Conservation (phyloP, 2,888 invertebrate genomes). For the Drosophila bunnanda region DNA sequence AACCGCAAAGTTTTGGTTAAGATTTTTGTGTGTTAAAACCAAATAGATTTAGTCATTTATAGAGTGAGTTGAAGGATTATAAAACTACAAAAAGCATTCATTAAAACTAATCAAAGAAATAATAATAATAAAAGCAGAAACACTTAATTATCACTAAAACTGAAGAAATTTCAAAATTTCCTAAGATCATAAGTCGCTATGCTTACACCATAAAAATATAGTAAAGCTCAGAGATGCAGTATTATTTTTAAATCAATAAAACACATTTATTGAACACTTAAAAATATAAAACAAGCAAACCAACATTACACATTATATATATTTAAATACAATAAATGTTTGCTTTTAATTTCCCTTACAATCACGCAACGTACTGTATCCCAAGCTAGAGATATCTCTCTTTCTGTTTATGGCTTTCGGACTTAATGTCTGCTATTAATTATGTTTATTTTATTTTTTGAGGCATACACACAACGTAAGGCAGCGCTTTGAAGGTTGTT, state of each 20-base stretch:
- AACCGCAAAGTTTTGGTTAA: constrained; percentile 68
- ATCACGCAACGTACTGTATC: constrained; percentile 29
- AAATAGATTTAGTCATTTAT: constrained; percentile 6
- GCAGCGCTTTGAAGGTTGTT: constrained; percentile 45
- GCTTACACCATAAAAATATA: too few relatives aligned
- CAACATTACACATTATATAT: not conserved
- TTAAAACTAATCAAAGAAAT: not conserved
- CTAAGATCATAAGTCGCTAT: not conserved
- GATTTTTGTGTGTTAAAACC: constrained; percentile 29
- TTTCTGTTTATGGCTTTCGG: constrained; percentile 33
- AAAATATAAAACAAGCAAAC: not conserved
- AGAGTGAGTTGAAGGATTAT: constrained; percentile 28
- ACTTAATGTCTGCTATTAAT: constrained; percentile 48
- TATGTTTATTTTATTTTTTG: constrained; percentile 44
- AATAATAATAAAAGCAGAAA: not conserved
- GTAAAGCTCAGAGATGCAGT: not conserved
- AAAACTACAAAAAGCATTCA: constrained; percentile 19
- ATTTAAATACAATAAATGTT: not conserved
- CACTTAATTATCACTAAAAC: not conserved
- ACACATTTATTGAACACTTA: not conserved
- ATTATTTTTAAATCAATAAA: not conserved
- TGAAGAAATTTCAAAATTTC: not conserved
- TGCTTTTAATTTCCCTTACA: constrained; percentile 5
- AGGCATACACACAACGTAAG: constrained; percentile 7
- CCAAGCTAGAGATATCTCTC: constrained; percentile 23